Evolutionary conservation across 2,797 vertebrate species (phyloP).

Genomic region (Philypnodon macrostomus): DNA sequence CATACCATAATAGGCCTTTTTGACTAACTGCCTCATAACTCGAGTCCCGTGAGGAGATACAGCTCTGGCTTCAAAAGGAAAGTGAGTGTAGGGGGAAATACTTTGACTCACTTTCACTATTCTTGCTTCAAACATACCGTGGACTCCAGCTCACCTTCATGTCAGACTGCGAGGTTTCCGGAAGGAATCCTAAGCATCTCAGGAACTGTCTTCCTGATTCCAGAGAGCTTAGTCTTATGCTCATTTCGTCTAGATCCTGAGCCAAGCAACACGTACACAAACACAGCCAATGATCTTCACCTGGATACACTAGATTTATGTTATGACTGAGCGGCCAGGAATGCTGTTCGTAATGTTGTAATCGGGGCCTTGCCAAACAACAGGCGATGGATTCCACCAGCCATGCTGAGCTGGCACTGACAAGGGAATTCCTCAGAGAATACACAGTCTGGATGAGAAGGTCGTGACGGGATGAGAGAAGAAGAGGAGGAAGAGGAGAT

Average conservation of each 20-base stretch:
- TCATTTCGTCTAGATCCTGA: constrained; percentile 57
- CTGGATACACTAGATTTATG: constrained; percentile 52
- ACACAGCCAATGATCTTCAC: constrained; percentile 37
- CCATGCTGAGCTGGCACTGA: constrained; percentile 56
- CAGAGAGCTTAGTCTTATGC: constrained; percentile 57
- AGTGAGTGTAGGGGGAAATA: constrained; percentile 35
- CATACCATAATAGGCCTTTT: constrained; percentile 74
- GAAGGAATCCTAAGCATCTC: constrained; percentile 69
- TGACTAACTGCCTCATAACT: constrained; percentile 64
- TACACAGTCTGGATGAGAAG: too few relatives aligned
- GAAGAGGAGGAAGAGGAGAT: constrained; percentile 11
- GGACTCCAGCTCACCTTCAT: constrained; percentile 57
- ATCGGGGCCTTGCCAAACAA: constrained; percentile 38
- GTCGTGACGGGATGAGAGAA: background rate
- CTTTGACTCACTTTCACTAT: constrained; percentile 38
- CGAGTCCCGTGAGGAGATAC: constrained; percentile 62
- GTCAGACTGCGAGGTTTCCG: constrained; percentile 67
- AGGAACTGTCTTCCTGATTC: constrained; percentile 68
- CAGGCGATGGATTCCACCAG: constrained; percentile 42
- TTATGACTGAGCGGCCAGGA: constrained; percentile 52
- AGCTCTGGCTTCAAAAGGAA: constrained; percentile 64
- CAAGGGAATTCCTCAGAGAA: constrained; percentile 23
- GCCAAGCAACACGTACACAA: constrained; percentile 53
- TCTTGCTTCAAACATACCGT: constrained; percentile 30
- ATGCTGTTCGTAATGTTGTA: constrained; percentile 61